Base-by-base conservation (phyloP, 2,888 invertebrate genomes). In the Dicranocentrus wangi region DNA sequence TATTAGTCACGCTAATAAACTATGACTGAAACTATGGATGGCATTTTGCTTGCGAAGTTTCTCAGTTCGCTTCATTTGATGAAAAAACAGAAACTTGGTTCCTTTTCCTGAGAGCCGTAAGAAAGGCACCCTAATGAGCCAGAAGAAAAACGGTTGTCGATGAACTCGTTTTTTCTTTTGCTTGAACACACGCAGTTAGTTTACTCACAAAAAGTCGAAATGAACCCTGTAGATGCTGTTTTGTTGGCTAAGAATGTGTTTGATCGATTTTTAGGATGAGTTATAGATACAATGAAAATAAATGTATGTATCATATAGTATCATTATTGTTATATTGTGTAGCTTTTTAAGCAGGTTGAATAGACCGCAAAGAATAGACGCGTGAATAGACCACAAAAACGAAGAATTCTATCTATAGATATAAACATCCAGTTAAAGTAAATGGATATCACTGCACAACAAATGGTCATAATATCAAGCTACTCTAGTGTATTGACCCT, bases 261-360 rank as follows among this genome's bases (percentile, higher is more conserved):
- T 77, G 77, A 77, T 77, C 77, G 77, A 77, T 77, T 77, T n/a
- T 77, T 76, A 42, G 23, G 25, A 71, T 71, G 60, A 70, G 42
- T 58, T 70, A 39, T 43, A 60, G 47, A 32, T 32, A 32, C 32
- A 32, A 32, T n/a, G n/a, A n/a, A n/a, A n/a, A n/a, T n/a, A 32
- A 32, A 32, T 32, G 32, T 32, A 3, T 32, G 5, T 32, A 10
- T n/a, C n/a, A n/a, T n/a, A n/a, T n/a, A n/a, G n/a, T n/a, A n/a
- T n/a, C n/a, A n/a, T n/a, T n/a, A n/a, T n/a, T n/a, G n/a, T n/a
- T n/a, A n/a, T n/a, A n/a, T n/a, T 32, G 32, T 32, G 10, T 32
- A 32, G 32, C 32, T 32, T 7, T 32, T 32, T 32, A 32, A 7
- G 3, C 3, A 7, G 10, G 3, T 32, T 32, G 32, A 32, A 32